Conservation (phyloP, 2,888 invertebrate species). For the Xiphydria camelus region DNA sequence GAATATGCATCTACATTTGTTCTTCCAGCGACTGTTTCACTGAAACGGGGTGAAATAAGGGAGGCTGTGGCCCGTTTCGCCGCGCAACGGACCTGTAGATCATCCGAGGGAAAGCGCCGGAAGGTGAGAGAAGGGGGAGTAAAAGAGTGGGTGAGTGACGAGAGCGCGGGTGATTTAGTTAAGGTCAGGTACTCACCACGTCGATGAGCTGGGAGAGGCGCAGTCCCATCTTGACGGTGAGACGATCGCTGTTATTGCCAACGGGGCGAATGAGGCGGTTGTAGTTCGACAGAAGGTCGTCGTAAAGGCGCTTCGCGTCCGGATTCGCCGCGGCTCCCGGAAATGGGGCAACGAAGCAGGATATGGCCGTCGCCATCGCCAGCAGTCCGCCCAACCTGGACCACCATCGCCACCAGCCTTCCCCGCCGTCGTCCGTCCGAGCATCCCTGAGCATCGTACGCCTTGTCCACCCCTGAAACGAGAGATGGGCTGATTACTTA, state of each 20-base stretch:
- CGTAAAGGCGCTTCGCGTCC: constrained; percentile 92
- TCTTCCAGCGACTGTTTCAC: too few species aligned
- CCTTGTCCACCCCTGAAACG: constrained; percentile 78
- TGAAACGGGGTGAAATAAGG: too few species aligned
- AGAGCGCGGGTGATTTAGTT: constrained; percentile 4
- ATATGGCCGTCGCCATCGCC: constrained; percentile 75
- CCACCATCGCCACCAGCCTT: constrained; percentile 50
- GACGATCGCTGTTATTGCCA: constrained; percentile 90
- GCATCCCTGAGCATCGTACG: constrained; percentile 76
- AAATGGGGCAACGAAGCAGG: constrained; percentile 52
- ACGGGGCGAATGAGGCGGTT: constrained; percentile 94
- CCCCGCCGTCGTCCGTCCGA: constrained; percentile 55
- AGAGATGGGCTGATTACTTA: too few species aligned
- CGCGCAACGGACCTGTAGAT: too few species aligned
- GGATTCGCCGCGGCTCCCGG: constrained; percentile 78
- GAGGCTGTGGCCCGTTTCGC: too few species aligned
- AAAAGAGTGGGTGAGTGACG: background rate
- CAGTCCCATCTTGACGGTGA: constrained; percentile 94
- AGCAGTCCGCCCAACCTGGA: constrained; percentile 60
- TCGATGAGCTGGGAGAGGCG: constrained; percentile 88
- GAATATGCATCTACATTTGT: too few species aligned
- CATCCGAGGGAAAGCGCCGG: background rate
- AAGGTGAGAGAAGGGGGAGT: background rate
- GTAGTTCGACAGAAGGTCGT: constrained; percentile 93
- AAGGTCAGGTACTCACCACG: constrained; percentile 81